Evolutionary conservation across 2,797 vertebrate genomes (phyloP), one percentile per base, ranked within the genome.

Genomic region (Adelosebastes latens): DNA sequence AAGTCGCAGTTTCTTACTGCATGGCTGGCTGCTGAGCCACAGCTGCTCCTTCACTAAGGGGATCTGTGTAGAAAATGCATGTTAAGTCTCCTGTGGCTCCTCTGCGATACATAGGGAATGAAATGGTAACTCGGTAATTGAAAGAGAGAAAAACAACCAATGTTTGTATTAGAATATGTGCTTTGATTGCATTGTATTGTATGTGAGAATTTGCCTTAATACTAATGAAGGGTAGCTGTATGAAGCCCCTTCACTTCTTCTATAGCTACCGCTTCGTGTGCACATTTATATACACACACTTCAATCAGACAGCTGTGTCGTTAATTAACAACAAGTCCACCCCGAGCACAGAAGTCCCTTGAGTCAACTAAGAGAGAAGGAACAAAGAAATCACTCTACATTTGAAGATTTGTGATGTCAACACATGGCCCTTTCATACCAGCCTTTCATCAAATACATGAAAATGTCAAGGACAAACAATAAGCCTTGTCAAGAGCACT

Each of bases 401-500:
- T 89, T 88, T 90, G 80, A 92, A 89, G 85, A 91, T 92, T 78
- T 89, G 75, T 80, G 84, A 90, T 88, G 85, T 84, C 87, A 90
- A 87, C 81, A 89, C 90, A 86, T 83, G 73, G 85, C 69, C 75
- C 79, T 89, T 93, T 90, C 74, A 91, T 80, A 79, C 39, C 62
- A 75, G 74, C 86, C 80, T 93, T 93, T 94, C 81, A 92, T 92
- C 84, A 84, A 80, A 81, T 55, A 80, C 87, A 89, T 83, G 83
- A 75, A 85, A 90, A 91, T 87, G 85, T 91, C 92, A 93, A 93
- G 91, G 91, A 89, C 90, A 92, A 87, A 89, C 79, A 86, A 84
- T 88, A 78, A 79, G 75, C 69, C 75, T 70, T 75, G 66, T 80
- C 77, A 86, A 53, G 46, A 85, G 67, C 60, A 42, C 20, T 24